phyloP scores from a whole-genome alignment of 2,797 vertebrate species.

The Anisognathus igniventris region DNA sequence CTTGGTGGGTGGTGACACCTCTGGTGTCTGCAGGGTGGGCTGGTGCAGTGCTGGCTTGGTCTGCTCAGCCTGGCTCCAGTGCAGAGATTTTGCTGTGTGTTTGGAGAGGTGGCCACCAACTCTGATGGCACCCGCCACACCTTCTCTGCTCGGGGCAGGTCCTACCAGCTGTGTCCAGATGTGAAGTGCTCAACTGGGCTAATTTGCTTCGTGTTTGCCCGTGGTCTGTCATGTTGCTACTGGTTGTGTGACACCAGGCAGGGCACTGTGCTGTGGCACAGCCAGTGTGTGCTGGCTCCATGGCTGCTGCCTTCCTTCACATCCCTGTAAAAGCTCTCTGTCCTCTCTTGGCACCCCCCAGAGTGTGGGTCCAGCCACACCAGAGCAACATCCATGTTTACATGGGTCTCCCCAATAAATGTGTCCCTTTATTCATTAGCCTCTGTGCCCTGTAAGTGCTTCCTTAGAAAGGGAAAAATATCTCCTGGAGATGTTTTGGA shows the following conservation, averaged over 20 bases:
- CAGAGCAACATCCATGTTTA: no score
- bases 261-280: accelerated
- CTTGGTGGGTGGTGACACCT: neutral
- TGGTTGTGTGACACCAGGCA: neutral
- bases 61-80: neutral
- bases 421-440: neutral
- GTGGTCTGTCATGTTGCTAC: accelerated
- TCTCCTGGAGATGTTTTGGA: neutral
- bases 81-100: neutral
- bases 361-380: neutral
- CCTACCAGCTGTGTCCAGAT: neutral
- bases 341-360: neutral
- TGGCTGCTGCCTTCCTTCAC: neutral
- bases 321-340: neutral
- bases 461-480: neutral
- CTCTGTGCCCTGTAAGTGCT: neutral
- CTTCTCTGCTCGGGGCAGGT: neutral
- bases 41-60: neutral
- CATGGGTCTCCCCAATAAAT: neutral
- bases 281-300: neutral
- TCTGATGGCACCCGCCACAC: neutral
- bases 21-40: neutral
- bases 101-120: neutral
- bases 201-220: accelerated
- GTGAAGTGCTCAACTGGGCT: neutral